These are phyloP conservation scores for Alentia gelatinosa DNA, from an alignment of 2,888 invertebrate species.

Conservation along the genomic window DNA sequence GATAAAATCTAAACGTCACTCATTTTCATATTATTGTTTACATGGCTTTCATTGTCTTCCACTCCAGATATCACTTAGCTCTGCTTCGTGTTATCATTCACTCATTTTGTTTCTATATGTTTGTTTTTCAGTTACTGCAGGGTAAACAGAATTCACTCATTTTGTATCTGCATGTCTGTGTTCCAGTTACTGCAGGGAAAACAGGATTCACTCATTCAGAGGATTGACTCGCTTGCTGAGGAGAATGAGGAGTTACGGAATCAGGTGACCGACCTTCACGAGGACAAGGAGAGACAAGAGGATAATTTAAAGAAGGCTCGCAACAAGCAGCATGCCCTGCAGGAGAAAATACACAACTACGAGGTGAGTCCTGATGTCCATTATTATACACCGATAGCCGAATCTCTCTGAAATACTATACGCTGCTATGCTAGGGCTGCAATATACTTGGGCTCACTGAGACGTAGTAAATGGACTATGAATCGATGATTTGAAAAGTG, in stretches of 20 bases:
- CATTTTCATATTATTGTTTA: no score
- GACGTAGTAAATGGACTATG: no score
- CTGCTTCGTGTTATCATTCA: constrained; percentile 54
- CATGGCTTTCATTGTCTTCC: no score
- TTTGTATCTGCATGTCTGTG: no score
- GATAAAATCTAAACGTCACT: no score
- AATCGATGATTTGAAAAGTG: no score
- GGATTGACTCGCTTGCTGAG: constrained; percentile 72
- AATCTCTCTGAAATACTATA: no score
- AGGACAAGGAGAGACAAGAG: constrained; percentile 70
- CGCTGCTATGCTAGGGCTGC: no score
- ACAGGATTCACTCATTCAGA: constrained; percentile 72
- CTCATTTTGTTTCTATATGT: no score
- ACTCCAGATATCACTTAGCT: no score
- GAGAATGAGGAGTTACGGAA: constrained; percentile 75
- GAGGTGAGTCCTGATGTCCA: background rate
- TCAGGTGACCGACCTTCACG: constrained; percentile 74
- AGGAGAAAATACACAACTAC: background rate
- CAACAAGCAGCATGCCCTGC: background rate
- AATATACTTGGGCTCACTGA: no score
- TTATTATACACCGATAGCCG: no score
- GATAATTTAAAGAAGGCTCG: constrained; percentile 59
- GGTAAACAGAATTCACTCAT: constrained; percentile 75
- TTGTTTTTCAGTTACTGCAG: constrained; percentile 74
- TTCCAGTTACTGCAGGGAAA: constrained; percentile 76